Percentiles rank a stretch among this genome's conserved stretches.
Conservation (phyloP, 2,888 invertebrate species). For the Julus scandinavius region DNA sequence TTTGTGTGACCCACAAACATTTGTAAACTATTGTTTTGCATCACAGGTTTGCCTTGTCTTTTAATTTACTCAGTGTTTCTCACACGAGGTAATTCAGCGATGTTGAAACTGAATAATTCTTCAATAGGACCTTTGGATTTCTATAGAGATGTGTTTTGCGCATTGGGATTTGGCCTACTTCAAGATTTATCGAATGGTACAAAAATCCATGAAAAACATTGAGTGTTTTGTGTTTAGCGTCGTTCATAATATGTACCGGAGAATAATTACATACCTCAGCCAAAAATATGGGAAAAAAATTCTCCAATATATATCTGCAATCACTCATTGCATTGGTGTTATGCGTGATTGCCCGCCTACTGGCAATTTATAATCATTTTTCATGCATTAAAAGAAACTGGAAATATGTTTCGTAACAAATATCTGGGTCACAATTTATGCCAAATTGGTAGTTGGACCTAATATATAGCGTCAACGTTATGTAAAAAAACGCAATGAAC, state of each 20-base stretch:
- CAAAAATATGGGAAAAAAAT: not conserved
- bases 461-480: not conserved
- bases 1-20: not conserved
- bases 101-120: not conserved
- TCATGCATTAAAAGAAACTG: not conserved
- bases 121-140: not conserved
- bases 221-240: not conserved
- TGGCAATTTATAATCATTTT: not conserved
- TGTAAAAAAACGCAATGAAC: not conserved
- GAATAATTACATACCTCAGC: not conserved
- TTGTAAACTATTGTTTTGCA: not conserved
- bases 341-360: constrained; percentile 22
- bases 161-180: not conserved
- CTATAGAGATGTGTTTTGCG: not conserved
- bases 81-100: not conserved
- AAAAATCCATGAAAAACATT: no score
- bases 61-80: not conserved
- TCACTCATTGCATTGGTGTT: not conserved
- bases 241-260: not conserved
- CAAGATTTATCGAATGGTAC: not conserved
- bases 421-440: not conserved
- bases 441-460: not conserved
- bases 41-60: not conserved
- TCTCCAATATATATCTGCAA: not conserved
- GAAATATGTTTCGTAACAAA: not conserved